These are phyloP conservation scores for Agrypnus murinus DNA, from an alignment of 2,888 invertebrate species.

Conservation along the genomic window DNA sequence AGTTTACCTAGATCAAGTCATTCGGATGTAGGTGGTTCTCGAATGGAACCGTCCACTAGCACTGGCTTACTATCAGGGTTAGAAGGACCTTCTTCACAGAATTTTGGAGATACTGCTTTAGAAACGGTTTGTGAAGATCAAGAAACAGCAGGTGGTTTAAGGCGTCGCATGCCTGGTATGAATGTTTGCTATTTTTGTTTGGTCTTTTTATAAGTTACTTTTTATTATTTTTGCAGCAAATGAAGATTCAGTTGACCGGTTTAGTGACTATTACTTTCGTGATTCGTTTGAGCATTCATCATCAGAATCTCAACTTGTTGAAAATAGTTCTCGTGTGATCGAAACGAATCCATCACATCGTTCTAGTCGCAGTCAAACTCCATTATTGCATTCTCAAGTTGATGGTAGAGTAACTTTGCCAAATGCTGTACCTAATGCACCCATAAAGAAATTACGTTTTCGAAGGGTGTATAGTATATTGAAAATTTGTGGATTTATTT, in stretches of 20 bases:
- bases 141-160: conserved; percentile 70
- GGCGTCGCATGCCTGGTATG: conserved; percentile 67
- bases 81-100: conserved; percentile 65
- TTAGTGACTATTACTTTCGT: conserved; percentile 82
- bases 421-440: conserved; percentile 57
- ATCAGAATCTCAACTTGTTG: conserved; percentile 82
- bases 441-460: conserved; percentile 66
- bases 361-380: conserved; percentile 72
- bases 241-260: conserved; percentile 71
- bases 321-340: conserved; percentile 65
- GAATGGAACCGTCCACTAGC: conserved; percentile 69
- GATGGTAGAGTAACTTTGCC: conserved; percentile 67
- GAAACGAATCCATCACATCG: conserved; percentile 70
- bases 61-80: conserved; percentile 67
- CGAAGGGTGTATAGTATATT: conserved; percentile 77
- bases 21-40: conserved; percentile 75
- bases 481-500: conserved; percentile 85
- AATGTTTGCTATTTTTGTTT: background rate
- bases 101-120: conserved; percentile 72
- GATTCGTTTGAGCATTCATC: conserved; percentile 88
- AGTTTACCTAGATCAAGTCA: conserved; percentile 90
- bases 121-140: conserved; percentile 84
- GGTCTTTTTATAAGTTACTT: background rate
- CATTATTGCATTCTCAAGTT: conserved; percentile 68
- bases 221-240: conserved; percentile 65